Base-by-base conservation (phyloP, 2,797 vertebrate species). In the Sternotherus odoratus region DNA sequence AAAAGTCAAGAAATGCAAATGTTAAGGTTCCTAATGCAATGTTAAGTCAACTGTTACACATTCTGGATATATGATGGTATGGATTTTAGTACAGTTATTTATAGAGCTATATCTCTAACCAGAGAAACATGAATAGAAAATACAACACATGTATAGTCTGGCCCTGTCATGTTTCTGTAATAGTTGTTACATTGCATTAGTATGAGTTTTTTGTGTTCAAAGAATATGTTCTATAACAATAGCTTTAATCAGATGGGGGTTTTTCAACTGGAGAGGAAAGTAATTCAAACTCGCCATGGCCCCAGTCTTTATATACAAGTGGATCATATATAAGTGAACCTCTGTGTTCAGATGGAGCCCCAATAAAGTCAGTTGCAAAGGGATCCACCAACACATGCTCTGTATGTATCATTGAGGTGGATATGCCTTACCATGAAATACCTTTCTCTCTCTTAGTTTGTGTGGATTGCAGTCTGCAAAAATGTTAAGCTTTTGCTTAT, bases 341-440 rank as follows among this genome's bases (percentile, higher is more conserved):
- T 30, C 30, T 60, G 28, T 60, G 30, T 7, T n/a, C 51, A 50
- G 13, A 2, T 93, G 85, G 87, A 96, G 57, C 12, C 53, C 43
- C 33, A 33, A 85, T 94, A 74, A 95, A 94, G 87, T 83, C 56
- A 91, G 24, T 84, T 30, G 48, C 26, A 86, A 91, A 94, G 56
- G n/a, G 8, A 12, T 92, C 77, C 84, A 74, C 84, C 90, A 88
- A 39, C 23, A 24, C 3, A 72, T 43, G 69, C 13, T 77, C 15
- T 91, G 82, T 91, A 60, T 94, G 24, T 43, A 26, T 93, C 23
- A 80, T 82, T 82, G 43, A 26, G 8, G 89, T 28, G 74, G 26
- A 49, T 51, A 56, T 75, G 48, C 60, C 85, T 85, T 1, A 4
- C 17, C 24, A 39, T 85, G 56, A 86, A 86, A 85, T 77, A 33